Base-by-base conservation (phyloP, 37 sponge, comb jelly and placozoan species). In the Chondrosia reniformis region DNA sequence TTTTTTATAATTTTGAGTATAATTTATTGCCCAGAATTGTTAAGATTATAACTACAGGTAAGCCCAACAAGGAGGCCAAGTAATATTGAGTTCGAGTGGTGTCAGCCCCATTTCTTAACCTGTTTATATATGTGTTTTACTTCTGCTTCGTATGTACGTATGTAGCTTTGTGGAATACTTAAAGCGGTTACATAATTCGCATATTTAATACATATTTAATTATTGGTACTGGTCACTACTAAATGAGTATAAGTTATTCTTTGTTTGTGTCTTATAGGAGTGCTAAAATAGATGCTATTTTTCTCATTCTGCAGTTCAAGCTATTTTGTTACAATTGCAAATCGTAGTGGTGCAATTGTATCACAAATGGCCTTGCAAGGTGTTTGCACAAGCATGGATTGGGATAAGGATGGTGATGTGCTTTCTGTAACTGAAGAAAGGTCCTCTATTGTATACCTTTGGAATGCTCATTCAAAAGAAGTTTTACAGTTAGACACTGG, bases 361-460 rank as follows among this genome's bases (percentile, higher is more conserved):
- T 75, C 77, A 21, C 86, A 92, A 55, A 73, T 91, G 22, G 2
- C 74, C 9, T 46, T 94, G 32, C 81, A 79, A 21, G 84, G 98
- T 0, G 39, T 76, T 36, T 98, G 96, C 63, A 83, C 86, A 33
- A 88, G 84, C 54, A 21, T 98, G 80, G 93, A 94, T 42, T 98
- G 99, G 99, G 94, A 98, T 38, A 89, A 85, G 76, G 99, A 98
- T 78, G 99, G 99, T 9, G 93, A 95, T 44, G 55, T 88, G 12
- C 84, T 98, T 39, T 89, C 99, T 12, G 77, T 95, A 10, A 71
- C 88, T 24, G 87, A 98, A 17, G 87, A 95, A 55, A 85, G 65
- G 40, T 81, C 42, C 28, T n/a, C 86, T 17, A 78, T 87, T 1
- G 33, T 89, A 3, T 85, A 67, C 46, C 76, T 98, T 39, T 98